Evolutionary conservation across 2,113 vertebrate species (phyloP), one percentile per base, ranked within the genome.

Genomic region (Prionailurus viverrinus): DNA sequence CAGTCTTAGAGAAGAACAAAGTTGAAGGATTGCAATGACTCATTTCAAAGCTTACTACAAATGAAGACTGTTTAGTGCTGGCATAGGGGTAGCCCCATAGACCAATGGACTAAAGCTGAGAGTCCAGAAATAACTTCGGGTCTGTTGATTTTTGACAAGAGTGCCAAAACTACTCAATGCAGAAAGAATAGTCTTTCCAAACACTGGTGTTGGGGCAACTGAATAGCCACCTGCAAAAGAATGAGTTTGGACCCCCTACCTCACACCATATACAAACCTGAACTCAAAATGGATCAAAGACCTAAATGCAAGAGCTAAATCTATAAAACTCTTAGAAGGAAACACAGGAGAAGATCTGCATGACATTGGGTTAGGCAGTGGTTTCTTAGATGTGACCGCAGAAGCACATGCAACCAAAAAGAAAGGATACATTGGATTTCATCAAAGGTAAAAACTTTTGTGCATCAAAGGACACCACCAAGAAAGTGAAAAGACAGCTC

Each of bases 31-130:
- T 48, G 8, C 4, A 4, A 53, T 25, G 36, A 33, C 29, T 6
- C 0, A 5, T 68, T 27, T 65, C 36, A 39, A 39, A 39, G 45
- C 14, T 45, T 29, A 21, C 23, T 19, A 1, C 41, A 90, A 31
- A 66, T 7, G 33, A 78, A 55, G 71, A 31, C 33, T 13, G 19
- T 10, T 53, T 48, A 27, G 21, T 15, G 31, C 12, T 81, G 65
- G 5, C 18, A 2, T 13, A 51, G n/a, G 7, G 12, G 18, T 0
- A 25, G 55, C 29, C 2, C 15, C n/a, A 31, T 0, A 53, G 73
- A 31, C 7, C 1, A 15, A 5, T 27, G 16, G 19, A 69, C 7
- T 13, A 51, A 12, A 81, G 63, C 19, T 10, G 19, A 84, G 14
- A 33, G 15, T 63, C 21, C 58, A 31, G 53, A 27, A 41, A 12